Conservation (phyloP, 2,113 vertebrate species). For the Heloderma charlesbogerti region DNA sequence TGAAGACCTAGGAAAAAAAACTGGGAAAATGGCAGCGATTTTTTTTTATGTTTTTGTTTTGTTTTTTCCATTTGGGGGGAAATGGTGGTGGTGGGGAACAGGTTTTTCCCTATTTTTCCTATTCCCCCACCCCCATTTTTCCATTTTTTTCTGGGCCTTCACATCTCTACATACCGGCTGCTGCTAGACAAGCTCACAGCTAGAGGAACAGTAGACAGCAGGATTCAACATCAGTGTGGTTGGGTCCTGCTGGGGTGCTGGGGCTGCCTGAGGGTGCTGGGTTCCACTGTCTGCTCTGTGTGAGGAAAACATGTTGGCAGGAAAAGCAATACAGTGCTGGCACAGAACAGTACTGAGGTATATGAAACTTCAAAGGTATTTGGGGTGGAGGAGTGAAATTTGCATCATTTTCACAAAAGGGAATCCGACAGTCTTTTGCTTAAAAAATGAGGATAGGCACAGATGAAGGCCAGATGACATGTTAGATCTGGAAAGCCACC, state of each 20-base stretch:
- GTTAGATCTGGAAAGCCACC: not conserved
- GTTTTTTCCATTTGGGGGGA: too few relatives aligned
- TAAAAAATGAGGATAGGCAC: not conserved
- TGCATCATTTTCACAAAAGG: not conserved
- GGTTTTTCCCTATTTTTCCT: too few relatives aligned
- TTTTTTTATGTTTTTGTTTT: too few relatives aligned
- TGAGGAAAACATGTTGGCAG: not conserved
- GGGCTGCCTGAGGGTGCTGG: not conserved
- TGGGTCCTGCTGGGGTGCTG: not conserved
- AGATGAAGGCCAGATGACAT: not conserved
- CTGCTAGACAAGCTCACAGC: not conserved
- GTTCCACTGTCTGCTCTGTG: not conserved
- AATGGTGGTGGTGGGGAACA: too few relatives aligned
- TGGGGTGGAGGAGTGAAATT: not conserved
- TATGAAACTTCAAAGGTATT: too few relatives aligned
- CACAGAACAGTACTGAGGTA: not conserved
- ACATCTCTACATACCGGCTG: not conserved
- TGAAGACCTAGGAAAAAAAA: too few relatives aligned
- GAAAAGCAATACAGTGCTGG: not conserved
- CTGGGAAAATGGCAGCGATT: too few relatives aligned
- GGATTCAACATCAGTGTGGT: not conserved
- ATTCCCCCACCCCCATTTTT: too few relatives aligned
- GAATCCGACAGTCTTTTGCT: not conserved
- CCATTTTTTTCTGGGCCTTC: too few relatives aligned
- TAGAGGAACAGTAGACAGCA: not conserved